A percentile compares a stretch with the other conserved stretches of the same genome.
phyloP scores from a whole-genome alignment of 1,140 invertebrate species.

The Mactra quadrangularis region DNA sequence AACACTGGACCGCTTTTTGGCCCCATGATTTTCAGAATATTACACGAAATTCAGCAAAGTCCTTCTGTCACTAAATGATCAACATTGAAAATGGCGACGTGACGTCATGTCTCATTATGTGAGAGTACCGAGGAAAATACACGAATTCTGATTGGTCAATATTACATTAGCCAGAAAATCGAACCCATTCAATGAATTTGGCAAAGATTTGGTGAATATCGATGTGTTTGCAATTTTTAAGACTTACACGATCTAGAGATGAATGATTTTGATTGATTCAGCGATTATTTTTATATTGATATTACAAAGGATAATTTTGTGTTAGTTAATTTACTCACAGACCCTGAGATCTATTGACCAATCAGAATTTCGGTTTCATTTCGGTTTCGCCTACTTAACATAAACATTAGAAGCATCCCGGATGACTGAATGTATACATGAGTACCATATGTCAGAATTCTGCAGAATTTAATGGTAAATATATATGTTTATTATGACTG shows the following conservation, averaged over 20 bases:
- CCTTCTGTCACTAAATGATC: slow-evolving; percentile 8
- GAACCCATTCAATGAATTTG: too few species aligned
- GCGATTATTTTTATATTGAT: too few species aligned
- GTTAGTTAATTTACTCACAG: not conserved
- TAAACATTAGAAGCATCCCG: slow-evolving; percentile 53
- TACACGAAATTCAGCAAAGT: slow-evolving; percentile 39
- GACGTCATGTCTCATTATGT: slow-evolving; percentile 63
- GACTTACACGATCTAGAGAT: too few species aligned
- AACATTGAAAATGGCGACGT: slow-evolving; percentile 55
- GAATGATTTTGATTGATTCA: too few species aligned
- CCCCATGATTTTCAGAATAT: slow-evolving; percentile 59
- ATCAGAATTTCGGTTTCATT: slow-evolving; percentile 9
- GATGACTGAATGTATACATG: slow-evolving; percentile 25
- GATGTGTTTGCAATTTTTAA: too few species aligned
- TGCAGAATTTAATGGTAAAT: not conserved
- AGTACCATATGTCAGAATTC: slow-evolving; percentile 46
- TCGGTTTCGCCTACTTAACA: slow-evolving; percentile 22
- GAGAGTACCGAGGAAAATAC: slow-evolving; percentile 22
- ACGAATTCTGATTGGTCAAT: slow-evolving; percentile 54
- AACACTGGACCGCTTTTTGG: slow-evolving; percentile 63
- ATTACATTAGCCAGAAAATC: too few species aligned
- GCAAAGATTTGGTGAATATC: too few species aligned
- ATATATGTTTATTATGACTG: not conserved
- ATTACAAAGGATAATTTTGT: not conserved
- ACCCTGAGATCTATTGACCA: not conserved